Conservation (phyloP, 1,140 invertebrate genomes). For the Bursaphelenchus mucronatus region DNA sequence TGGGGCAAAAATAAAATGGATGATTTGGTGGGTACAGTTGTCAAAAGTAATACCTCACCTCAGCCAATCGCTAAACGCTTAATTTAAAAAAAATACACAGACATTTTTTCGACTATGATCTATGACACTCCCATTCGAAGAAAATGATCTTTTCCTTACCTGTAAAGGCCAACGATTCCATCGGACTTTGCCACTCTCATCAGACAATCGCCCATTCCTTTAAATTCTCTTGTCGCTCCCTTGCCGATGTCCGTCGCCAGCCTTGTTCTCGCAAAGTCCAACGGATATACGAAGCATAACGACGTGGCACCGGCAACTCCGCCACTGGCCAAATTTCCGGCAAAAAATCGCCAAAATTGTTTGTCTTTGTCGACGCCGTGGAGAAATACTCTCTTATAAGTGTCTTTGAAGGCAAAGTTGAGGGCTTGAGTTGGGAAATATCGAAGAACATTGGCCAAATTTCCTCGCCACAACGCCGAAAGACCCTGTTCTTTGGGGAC, state of each 20-base stretch:
- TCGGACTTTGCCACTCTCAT: constrained; percentile 60
- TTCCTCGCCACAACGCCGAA: constrained; percentile 43
- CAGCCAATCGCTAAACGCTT: too few relatives aligned
- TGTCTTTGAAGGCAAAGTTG: constrained; percentile 54
- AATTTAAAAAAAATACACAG: too few relatives aligned
- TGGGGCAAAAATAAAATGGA: too few relatives aligned
- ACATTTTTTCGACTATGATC: too few relatives aligned
- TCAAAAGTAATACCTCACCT: too few relatives aligned
- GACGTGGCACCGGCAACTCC: constrained; percentile 61
- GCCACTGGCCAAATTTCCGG: constrained; percentile 64
- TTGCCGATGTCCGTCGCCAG: constrained; percentile 59
- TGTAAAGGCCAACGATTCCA: constrained; percentile 58
- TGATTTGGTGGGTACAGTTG: too few relatives aligned
- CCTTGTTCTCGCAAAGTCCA: constrained; percentile 61
- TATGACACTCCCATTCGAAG: too few relatives aligned
- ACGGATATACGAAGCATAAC: constrained; percentile 61
- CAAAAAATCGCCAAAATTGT: constrained; percentile 79
- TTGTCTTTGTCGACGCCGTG: constrained; percentile 70
- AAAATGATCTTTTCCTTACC: constrained; percentile 16
- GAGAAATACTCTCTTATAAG: constrained; percentile 18
- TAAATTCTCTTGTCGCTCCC: constrained; percentile 55
- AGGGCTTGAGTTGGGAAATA: constrained; percentile 52
- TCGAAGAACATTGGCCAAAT: constrained; percentile 45
- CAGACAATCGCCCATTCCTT: constrained; percentile 59
- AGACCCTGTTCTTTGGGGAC: constrained; percentile 46